Percentiles rank a stretch among this genome's conserved stretches.
These are phyloP conservation scores for Epizoanthus stellaris DNA, from an alignment of 92 coral and sea anemone species.

Conservation along the genomic window DNA sequence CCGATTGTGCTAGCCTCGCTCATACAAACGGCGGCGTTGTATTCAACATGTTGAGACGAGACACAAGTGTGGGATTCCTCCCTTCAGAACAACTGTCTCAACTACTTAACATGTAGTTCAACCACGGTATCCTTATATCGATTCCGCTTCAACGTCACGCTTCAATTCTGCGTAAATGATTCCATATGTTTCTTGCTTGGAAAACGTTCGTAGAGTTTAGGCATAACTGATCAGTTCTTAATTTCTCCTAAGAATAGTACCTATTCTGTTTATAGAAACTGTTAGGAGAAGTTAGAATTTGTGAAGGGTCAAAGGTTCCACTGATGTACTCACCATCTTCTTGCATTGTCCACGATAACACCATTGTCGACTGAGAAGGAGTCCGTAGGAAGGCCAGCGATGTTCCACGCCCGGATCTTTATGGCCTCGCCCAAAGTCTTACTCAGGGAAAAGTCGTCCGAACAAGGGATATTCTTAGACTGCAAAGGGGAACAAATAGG, in stretches of 20 bases:
- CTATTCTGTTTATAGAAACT: not conserved
- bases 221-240: not conserved
- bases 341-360: slow-evolving; percentile 96
- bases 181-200: no score
- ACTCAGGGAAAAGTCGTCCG: slow-evolving; percentile 96
- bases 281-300: not conserved
- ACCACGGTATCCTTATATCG: no score
- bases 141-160: no score
- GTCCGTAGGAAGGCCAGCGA: slow-evolving; percentile 97
- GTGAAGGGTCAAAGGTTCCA: not conserved
- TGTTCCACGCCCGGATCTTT: slow-evolving; percentile 99
- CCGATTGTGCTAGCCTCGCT: no score
- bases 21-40: no score
- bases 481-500: not conserved
- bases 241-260: not conserved
- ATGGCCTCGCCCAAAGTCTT: slow-evolving; percentile 97
- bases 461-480: slow-evolving; percentile 94
- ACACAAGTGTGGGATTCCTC: no score
- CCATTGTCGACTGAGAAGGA: slow-evolving; percentile 98
- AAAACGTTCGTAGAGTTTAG: not conserved
- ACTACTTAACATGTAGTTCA: no score
- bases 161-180: no score
- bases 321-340: slow-evolving; percentile 85
- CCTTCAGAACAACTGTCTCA: no score
- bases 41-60: no score